These are phyloP conservation scores for Caenorhabditis tropicalis DNA, from an alignment of 1,140 invertebrate genomes.

Conservation along the genomic window DNA sequence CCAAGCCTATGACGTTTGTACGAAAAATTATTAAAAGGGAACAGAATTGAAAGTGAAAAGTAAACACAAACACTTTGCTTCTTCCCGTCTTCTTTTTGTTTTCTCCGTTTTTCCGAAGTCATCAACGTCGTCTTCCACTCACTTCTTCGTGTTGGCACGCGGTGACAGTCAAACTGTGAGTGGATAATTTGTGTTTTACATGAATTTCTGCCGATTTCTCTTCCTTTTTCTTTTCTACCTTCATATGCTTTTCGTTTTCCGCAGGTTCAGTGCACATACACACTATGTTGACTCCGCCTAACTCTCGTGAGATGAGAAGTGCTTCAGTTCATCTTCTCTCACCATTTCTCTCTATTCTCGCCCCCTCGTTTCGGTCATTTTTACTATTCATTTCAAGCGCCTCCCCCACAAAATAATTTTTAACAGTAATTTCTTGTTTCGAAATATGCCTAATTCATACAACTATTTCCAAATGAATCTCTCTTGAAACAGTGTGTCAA, in stretches of 20 bases:
- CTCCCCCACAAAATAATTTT: neutral
- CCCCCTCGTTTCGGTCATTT: neutral
- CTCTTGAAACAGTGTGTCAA: neutral
- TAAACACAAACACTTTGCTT: neutral
- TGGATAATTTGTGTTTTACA: constrained; percentile 18
- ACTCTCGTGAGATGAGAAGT: constrained; percentile 41
- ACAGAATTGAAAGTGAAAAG: neutral
- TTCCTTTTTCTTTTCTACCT: neutral
- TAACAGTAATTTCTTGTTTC: neutral
- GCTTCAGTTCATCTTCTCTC: constrained; percentile 31
- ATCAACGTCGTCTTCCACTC: neutral
- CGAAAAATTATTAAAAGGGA: neutral
- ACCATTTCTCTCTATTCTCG: neutral
- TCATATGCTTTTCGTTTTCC: neutral
- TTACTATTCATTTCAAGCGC: constrained; percentile 4
- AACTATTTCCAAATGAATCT: neutral
- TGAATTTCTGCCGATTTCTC: neutral
- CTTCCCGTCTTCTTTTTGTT: neutral
- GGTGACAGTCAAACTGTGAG: neutral
- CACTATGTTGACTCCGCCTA: constrained; percentile 20
- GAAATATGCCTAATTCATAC: neutral
- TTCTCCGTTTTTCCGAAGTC: constrained; percentile 16
- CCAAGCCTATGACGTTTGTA: neutral
- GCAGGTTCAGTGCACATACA: constrained; percentile 20
- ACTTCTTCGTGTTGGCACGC: neutral